Base-by-base conservation (phyloP, 2,113 vertebrate species). In the Girardinichthys multiradiatus region DNA sequence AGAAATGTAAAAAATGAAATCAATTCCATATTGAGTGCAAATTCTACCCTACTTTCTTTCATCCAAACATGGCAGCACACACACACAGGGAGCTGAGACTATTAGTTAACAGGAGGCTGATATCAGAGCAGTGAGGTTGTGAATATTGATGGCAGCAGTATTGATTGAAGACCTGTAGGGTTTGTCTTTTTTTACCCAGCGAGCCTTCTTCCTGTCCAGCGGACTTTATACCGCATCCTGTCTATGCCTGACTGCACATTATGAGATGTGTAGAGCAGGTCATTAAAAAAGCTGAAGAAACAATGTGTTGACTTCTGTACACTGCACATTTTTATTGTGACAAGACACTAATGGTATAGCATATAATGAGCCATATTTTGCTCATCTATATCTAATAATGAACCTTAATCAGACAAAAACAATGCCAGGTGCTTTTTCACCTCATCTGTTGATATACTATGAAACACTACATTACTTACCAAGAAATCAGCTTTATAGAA, bases 121-220 rank as follows among this genome's bases (percentile, higher is more conserved):
- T 85, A 70, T 76, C 30, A 15, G 73, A 68, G 79, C 79, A 76
- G 87, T 75, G 85, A 72, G 72, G 72, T 77, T 72, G 78, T 87
- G 88, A 90, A 87, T 92, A 90, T 90, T 80, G 86, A 93, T 86
- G 87, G 35, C 73, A 70, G 60, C 68, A 21, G 39, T 91, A 92
- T 92, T 87, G 93, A 93, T 90, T 81, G 80, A 85, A 8, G 75
- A 85, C 78, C 84, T 90, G 87, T 76, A 86, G 81, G 82, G 87
- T 86, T 90, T 88, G 85, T 89, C 86, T 89, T 85, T 85, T 89
- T 90, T 86, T 82, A 86, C 83, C 84, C 65, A 57, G 81, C 12
- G 51, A 66, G 80, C 70, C 78, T 70, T 80, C 82, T 77, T 80
- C 75, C 75, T 80, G 80, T 91, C 88, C 74, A 33, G 42, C 68